Percentiles rank a stretch among this genome's conserved stretches.
Evolutionary conservation across 2,888 invertebrate species (phyloP).

Genomic region (Rapana venosa): DNA sequence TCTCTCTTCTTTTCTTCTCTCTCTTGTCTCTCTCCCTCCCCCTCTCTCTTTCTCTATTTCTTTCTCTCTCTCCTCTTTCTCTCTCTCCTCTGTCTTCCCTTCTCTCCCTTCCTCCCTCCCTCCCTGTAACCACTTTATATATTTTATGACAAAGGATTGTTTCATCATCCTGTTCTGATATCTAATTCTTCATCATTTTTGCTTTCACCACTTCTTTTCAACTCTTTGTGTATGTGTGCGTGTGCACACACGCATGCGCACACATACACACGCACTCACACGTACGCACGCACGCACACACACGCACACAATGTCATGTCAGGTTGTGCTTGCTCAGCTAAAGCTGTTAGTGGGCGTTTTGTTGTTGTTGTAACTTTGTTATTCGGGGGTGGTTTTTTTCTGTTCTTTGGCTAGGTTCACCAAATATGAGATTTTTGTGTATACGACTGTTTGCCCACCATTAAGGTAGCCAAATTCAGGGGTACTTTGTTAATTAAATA

Average conservation of each 20-base stretch:
- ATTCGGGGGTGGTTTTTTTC: no score
- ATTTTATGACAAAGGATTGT: background rate
- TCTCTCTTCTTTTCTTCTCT: background rate
- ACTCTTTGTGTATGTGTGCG: background rate
- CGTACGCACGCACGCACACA: no score
- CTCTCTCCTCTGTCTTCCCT: background rate
- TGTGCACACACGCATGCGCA: background rate
- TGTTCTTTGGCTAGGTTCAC: no score
- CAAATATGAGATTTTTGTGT: no score
- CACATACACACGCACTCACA: no score
- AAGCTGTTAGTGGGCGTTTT: no score
- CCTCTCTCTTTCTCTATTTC: background rate
- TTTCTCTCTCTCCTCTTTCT: background rate
- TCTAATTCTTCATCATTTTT: background rate
- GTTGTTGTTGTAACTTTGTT: background rate
- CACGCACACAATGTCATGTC: background rate
- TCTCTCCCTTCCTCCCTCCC: background rate
- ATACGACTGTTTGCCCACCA: no score
- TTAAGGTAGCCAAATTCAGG: no score
- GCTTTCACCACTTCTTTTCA: background rate
- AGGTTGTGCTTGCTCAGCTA: no score
- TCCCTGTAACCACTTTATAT: background rate
- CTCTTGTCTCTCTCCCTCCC: background rate
- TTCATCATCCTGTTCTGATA: background rate
- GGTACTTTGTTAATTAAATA: no score